Conservation (phyloP, 2,113 vertebrate genomes). For the Sphaerodactylus townsendi region DNA sequence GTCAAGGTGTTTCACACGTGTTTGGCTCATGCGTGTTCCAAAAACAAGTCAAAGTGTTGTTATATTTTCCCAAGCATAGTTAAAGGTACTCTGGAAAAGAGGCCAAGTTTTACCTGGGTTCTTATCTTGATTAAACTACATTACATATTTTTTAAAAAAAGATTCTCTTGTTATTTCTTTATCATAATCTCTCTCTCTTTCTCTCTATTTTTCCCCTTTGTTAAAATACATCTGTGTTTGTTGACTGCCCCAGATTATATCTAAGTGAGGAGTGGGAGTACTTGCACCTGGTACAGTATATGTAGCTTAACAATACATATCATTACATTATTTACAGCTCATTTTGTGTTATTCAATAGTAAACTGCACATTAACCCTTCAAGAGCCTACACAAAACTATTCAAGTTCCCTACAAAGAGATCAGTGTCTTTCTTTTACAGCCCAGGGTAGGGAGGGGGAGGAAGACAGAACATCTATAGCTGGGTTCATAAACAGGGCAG, state of each 20-base stretch:
- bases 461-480: slow-evolving; percentile 58
- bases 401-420: slow-evolving; percentile 35
- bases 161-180: slow-evolving; percentile 78
- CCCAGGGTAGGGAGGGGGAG: slow-evolving; percentile 42
- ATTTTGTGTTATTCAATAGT: slow-evolving; percentile 85
- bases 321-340: slow-evolving; percentile 90
- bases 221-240: slow-evolving; percentile 95
- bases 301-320: slow-evolving; percentile 91
- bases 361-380: slow-evolving; percentile 80
- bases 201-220: slow-evolving; percentile 80
- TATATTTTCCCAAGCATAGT: slow-evolving; percentile 73
- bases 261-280: slow-evolving; percentile 89
- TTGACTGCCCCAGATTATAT: slow-evolving; percentile 85
- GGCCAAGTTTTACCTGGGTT: slow-evolving; percentile 83
- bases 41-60: slow-evolving; percentile 78
- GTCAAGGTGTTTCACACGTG: slow-evolving; percentile 86
- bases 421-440: background rate
- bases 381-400: slow-evolving; percentile 52
- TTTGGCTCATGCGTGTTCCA: slow-evolving; percentile 85
- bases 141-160: slow-evolving; percentile 70
- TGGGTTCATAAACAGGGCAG: slow-evolving; percentile 80
- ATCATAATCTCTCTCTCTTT: slow-evolving; percentile 74
- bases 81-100: slow-evolving; percentile 74
- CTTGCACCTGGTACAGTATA: slow-evolving; percentile 91
- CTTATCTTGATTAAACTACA: slow-evolving; percentile 84